Evolutionary conservation across 2,888 invertebrate genomes (phyloP).

Genomic region (Trachelus stipa): DNA sequence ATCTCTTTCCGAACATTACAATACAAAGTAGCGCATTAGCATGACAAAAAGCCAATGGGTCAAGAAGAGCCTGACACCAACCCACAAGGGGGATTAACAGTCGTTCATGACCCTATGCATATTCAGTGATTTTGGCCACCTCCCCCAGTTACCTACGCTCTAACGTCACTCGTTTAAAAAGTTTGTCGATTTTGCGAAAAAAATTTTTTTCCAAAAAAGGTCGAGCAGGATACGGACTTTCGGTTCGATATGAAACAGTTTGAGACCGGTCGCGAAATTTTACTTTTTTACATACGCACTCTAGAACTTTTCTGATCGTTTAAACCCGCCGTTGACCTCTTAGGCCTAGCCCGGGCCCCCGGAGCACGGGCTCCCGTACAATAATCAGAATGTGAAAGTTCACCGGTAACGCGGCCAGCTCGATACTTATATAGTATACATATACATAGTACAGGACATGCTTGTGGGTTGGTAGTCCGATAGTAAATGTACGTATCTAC

Average conservation of each 20-base stretch:
- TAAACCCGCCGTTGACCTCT: conserved; percentile 8
- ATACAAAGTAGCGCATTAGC: conserved; percentile 63
- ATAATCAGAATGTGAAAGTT: conserved; percentile 64
- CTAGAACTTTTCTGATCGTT: neutral
- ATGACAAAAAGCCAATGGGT: conserved; percentile 58
- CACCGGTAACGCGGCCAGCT: conserved; percentile 57
- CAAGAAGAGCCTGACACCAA: conserved; percentile 54
- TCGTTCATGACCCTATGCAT: conserved; percentile 48
- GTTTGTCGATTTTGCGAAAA: neutral
- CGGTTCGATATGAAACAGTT: neutral
- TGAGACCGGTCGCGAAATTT: neutral
- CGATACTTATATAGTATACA: conserved; percentile 7
- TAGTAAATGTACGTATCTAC: neutral
- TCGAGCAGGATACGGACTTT: neutral
- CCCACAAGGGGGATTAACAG: conserved; percentile 52
- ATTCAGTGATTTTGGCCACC: conserved; percentile 52
- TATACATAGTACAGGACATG: neutral
- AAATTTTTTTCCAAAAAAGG: too few relatives aligned
- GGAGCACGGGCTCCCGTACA: conserved; percentile 28
- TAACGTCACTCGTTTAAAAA: neutral
- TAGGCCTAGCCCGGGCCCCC: conserved; percentile 8
- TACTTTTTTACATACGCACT: neutral
- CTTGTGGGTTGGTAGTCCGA: neutral
- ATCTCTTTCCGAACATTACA: conserved; percentile 58
- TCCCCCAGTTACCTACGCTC: conserved; percentile 23